phyloP scores from a whole-genome alignment of 2,113 vertebrate genomes.

The Aegypius monachus region DNA sequence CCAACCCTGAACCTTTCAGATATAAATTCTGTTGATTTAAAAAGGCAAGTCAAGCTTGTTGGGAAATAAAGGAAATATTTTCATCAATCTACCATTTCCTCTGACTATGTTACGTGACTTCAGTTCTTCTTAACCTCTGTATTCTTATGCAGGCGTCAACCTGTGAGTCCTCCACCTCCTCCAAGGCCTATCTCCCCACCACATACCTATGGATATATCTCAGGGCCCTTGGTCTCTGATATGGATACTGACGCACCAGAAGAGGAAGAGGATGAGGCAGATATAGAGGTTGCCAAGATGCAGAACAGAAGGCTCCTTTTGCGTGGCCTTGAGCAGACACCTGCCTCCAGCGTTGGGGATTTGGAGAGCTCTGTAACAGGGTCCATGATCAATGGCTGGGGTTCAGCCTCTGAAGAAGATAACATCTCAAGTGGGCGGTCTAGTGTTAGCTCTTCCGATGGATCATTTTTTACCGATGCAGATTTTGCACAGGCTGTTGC shows the following conservation, averaged over 20 bases:
- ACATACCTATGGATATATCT: constrained; percentile 96
- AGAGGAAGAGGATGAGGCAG: constrained; percentile 86
- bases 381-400: constrained; percentile 99
- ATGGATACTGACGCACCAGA: constrained; percentile 93
- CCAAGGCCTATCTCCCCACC: constrained; percentile 90
- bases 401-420: constrained; percentile 96
- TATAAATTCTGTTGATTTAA: background rate
- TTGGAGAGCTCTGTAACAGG: constrained; percentile 96
- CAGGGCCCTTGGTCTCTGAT: constrained; percentile 87
- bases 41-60: background rate
- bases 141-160: constrained; percentile 79
- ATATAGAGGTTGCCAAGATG: constrained; percentile 90
- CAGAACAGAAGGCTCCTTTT: constrained; percentile 86
- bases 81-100: background rate
- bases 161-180: constrained; percentile 90
- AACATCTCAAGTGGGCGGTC: constrained; percentile 96
- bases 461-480: constrained; percentile 98
- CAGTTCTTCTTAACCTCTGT: background rate
- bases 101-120: background rate
- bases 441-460: constrained; percentile 94
- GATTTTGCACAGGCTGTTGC: constrained; percentile 98
- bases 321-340: constrained; percentile 94
- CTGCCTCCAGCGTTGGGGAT: constrained; percentile 95
- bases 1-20: background rate
- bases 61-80: background rate